These are phyloP conservation scores for Drosophila mimica DNA, from an alignment of 2,888 invertebrate species.

Conservation along the genomic window DNA sequence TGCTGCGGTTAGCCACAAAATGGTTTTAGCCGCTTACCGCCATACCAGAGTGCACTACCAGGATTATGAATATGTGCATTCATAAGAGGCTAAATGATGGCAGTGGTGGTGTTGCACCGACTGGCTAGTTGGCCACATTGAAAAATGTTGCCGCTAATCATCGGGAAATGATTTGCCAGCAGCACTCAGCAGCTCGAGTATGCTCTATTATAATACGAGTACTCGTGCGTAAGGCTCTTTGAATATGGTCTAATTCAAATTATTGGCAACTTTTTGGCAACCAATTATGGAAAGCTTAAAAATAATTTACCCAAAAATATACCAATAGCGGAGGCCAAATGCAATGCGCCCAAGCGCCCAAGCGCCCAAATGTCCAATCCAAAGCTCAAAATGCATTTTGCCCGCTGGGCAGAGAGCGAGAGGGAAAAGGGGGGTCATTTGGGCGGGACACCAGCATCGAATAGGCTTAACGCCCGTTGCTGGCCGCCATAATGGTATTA, in stretches of 20 bases:
- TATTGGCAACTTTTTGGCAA: constrained; percentile 49
- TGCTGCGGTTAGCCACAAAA: constrained; percentile 76
- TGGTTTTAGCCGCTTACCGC: constrained; percentile 73
- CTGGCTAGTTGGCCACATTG: neutral
- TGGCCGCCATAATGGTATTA: constrained; percentile 81
- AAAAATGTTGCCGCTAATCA: constrained; percentile 3
- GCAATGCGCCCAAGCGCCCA: constrained; percentile 16
- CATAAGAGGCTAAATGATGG: constrained; percentile 44
- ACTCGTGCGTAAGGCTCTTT: constrained; percentile 19
- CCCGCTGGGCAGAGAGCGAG: neutral
- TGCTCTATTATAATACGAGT: neutral
- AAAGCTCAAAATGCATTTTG: constrained; percentile 32
- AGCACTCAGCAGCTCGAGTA: constrained; percentile 20
- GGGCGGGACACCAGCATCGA: constrained; percentile 47
- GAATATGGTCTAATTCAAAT: constrained; percentile 34
- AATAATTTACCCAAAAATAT: constrained; percentile 59
- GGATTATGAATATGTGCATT: constrained; percentile 43
- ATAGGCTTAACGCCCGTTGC: constrained; percentile 74
- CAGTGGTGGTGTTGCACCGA: neutral
- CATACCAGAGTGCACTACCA: constrained; percentile 6
- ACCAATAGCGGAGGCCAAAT: constrained; percentile 54
- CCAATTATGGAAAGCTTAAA: constrained; percentile 72
- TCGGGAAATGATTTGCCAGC: constrained; percentile 16
- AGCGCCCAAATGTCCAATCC: constrained; percentile 32
- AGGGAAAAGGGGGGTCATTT: neutral